A percentile compares a stretch with the other conserved stretches of the same genome.
Evolutionary conservation across 2,797 vertebrate species (phyloP).

Genomic region (Nannoperca obscura): DNA sequence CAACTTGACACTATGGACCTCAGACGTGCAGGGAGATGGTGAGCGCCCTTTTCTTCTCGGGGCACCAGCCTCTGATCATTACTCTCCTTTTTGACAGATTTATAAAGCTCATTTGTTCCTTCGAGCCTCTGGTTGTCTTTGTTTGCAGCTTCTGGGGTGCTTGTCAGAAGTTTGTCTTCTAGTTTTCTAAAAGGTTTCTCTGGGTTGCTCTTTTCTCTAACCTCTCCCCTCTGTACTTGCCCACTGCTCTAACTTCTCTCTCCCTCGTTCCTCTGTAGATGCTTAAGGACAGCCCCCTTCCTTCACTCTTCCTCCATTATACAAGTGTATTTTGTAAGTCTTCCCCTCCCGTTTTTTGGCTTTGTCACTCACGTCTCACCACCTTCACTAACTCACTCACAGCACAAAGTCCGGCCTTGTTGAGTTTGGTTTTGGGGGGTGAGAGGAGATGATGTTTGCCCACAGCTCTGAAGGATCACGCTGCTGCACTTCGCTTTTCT

Average conservation of each 20-base stretch:
- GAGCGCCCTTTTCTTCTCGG: constrained; percentile 44
- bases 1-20: constrained; percentile 99
- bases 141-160: not conserved
- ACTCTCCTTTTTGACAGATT: not conserved
- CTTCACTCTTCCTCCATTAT: constrained; percentile 83
- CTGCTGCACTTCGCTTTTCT: not conserved
- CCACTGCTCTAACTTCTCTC: constrained; percentile 60
- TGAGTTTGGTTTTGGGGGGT: not conserved
- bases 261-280: constrained; percentile 86
- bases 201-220: not conserved
- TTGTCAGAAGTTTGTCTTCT: not conserved
- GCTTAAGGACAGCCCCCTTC: constrained; percentile 90
- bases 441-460: not conserved
- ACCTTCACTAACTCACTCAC: constrained; percentile 20
- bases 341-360: constrained; percentile 56
- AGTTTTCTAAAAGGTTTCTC: not conserved
- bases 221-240: no score
- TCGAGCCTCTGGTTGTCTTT: not conserved
- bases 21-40: constrained; percentile 99
- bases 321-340: constrained; percentile 93
- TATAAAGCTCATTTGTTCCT: not conserved
- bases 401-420: not conserved
- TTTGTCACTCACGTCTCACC: constrained; percentile 42
- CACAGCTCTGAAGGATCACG: not conserved
- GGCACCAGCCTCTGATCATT: not conserved